These are phyloP conservation scores for Drosophila hydei DNA, from an alignment of 1,140 invertebrate species.

Conservation along the genomic window DNA sequence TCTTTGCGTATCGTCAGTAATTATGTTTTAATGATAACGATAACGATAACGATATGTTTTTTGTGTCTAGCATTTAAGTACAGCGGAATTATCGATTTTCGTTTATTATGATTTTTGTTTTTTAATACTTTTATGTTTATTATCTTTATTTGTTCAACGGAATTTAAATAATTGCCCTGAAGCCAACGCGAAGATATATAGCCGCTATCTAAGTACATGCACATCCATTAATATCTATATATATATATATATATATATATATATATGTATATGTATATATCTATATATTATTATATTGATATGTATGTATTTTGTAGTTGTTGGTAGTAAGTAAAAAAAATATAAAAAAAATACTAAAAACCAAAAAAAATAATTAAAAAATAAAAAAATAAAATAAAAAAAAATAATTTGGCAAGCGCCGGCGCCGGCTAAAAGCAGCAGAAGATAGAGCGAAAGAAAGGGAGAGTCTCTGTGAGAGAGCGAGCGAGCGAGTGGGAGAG, in stretches of 20 bases:
- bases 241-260: slow-evolving; percentile 36
- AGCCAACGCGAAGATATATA: slow-evolving; percentile 60
- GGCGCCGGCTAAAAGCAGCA: slow-evolving; percentile 65
- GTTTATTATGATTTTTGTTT: slow-evolving; percentile 23
- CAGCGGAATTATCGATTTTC: slow-evolving; percentile 11
- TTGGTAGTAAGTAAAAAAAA: slow-evolving; percentile 39
- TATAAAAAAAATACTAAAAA: slow-evolving; percentile 14
- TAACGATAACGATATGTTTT: slow-evolving; percentile 64
- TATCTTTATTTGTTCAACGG: slow-evolving; percentile 22
- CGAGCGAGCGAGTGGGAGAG: neutral
- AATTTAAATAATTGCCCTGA: slow-evolving; percentile 46
- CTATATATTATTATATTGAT: neutral
- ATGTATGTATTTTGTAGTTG: slow-evolving; percentile 55
- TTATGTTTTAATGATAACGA: slow-evolving; percentile 59
- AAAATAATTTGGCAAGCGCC: slow-evolving; percentile 67
- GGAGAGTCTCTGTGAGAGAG: neutral
- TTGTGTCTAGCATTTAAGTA: slow-evolving; percentile 48
- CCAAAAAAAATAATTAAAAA: neutral
- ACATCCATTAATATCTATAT: slow-evolving; percentile 18
- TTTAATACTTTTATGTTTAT: slow-evolving; percentile 6
- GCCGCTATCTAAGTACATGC: slow-evolving; percentile 38
- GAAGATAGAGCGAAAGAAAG: slow-evolving; percentile 9
- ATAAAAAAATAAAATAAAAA: slow-evolving; percentile 15
- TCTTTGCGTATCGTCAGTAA: slow-evolving; percentile 67
- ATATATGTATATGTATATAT: neutral